These are phyloP conservation scores for Pantherophis vulpinus DNA, from an alignment of 2,797 vertebrate species.

Conservation along the genomic window DNA sequence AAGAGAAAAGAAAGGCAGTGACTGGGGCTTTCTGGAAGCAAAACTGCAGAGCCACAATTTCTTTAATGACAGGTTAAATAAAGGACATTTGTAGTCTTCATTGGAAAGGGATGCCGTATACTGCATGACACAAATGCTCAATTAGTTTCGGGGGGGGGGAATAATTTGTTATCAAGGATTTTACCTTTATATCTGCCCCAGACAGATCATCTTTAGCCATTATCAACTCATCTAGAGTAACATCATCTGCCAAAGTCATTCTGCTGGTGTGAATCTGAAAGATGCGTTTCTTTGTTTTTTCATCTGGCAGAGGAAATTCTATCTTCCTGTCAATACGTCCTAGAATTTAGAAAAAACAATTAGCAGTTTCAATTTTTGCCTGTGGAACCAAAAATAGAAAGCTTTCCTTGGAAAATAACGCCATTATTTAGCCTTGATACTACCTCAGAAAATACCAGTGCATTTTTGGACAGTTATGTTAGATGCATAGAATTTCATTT, in stretches of 20 bases:
- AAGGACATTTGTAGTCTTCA: not conserved
- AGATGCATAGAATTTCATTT: not conserved
- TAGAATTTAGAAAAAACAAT: conserved; percentile 47
- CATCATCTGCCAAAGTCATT: conserved; percentile 91
- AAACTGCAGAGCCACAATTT: not conserved
- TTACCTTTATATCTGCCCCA: conserved; percentile 95
- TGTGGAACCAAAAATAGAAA: not conserved
- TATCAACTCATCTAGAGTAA: conserved; percentile 93
- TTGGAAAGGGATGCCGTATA: not conserved
- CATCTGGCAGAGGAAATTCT: conserved; percentile 93
- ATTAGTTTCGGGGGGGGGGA: too few species aligned
- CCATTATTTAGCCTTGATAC: not conserved
- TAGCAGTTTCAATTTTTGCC: not conserved
- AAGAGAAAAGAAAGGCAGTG: not conserved
- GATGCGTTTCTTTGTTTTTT: conserved; percentile 96
- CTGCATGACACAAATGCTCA: not conserved
- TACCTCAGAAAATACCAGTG: not conserved
- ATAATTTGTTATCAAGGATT: not conserved
- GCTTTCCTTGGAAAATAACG: not conserved
- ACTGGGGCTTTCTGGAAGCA: not conserved
- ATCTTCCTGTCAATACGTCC: conserved; percentile 97
- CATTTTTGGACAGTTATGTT: not conserved
- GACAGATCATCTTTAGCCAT: conserved; percentile 97
- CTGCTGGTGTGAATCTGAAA: conserved; percentile 98
- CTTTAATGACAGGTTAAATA: not conserved